Conservation (phyloP, 2,797 vertebrate species). For the Limosa lapponica region DNA sequence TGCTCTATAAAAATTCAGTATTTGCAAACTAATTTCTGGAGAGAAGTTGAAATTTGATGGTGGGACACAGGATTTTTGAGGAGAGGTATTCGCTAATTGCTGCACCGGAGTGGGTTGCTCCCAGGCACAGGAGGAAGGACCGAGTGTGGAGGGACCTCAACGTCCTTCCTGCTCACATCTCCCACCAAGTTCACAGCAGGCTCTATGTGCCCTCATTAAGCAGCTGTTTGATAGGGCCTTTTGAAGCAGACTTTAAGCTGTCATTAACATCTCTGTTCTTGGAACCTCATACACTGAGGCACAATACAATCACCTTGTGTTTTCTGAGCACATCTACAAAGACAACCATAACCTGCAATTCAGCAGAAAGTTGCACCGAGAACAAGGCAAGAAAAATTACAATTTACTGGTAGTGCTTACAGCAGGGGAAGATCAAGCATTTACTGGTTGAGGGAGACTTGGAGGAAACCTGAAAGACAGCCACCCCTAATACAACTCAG, state of each 20-base stretch:
- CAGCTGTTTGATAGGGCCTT: neutral
- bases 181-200: neutral
- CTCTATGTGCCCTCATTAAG: neutral
- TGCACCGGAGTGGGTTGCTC: neutral
- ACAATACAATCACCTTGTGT: neutral
- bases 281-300: neutral
- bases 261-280: neutral
- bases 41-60: neutral
- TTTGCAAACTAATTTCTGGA: neutral
- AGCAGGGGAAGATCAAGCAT: too few relatives aligned
- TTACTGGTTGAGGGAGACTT: neutral
- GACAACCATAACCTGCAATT: neutral
- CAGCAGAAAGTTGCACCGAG: neutral
- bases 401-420: neutral
- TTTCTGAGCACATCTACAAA: neutral
- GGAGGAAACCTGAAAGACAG: neutral
- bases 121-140: neutral
- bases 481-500: neutral
- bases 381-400: neutral
- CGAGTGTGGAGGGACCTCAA: accelerated
- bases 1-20: neutral
- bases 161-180: neutral
- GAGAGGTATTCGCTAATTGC: neutral
- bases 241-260: neutral
- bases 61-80: neutral